Base-by-base conservation (phyloP, 2,888 invertebrate genomes). In the Euphydryas editha region DNA sequence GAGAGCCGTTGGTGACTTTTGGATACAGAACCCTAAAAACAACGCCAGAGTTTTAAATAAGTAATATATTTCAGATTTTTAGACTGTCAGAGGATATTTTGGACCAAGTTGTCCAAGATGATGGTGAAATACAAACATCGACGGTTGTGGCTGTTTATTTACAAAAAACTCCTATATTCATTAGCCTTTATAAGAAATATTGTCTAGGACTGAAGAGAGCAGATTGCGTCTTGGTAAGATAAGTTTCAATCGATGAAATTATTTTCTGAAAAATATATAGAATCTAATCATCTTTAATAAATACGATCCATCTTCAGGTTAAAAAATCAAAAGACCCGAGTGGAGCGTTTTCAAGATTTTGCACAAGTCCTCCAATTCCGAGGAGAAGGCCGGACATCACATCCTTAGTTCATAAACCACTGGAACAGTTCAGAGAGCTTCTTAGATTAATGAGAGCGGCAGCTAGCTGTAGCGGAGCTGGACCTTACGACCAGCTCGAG, bases 181-280 rank as follows among this genome's bases (percentile, higher is more conserved):
- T 95, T 80, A 94, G 95, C 59, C 95, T 96, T 57, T 97, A 97
- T 86, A 95, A 96, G 83, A 95, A 96, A 79, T 97, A 97, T 87
- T 96, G 97, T 82, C 94, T 96, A 76, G 97, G 97, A 69, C 94
- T 97, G 70, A 97, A 97, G 82, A 94, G 96, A 81, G 97, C 97
- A 58, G 97, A 97, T 80, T 97, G 97, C 82, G 95, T 97, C 59
- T 92, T 97, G 87, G 97, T 96, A 73, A 87, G 86, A 62, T 39
- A 36, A 59, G 51, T 30, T 57, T 5, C 11, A 24, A 24, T 42
- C n/a, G 39, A 21, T 47, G 5, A 42, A 37, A 8, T 17, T 10
- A 1, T 18, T 8, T 17, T 49, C 15, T n/a, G 8, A 8, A 15
- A n/a, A 8, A 46, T 17, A 17, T 46, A 17, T 17, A 46, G 18